Conservation (phyloP, 2,888 invertebrate species). For the Drosophila longiperda region DNA sequence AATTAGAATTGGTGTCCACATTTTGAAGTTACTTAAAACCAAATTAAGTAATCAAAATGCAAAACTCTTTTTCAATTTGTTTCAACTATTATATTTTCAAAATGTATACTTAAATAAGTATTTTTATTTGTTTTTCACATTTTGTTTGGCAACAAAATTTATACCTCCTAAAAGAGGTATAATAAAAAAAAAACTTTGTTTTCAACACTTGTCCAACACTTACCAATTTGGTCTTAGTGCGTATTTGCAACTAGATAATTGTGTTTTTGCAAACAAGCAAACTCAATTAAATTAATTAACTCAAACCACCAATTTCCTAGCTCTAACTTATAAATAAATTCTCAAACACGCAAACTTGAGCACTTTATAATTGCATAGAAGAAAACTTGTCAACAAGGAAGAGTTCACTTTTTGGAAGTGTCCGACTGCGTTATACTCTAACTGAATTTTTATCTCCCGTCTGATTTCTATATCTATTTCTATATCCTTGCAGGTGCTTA, state of each 20-base stretch:
- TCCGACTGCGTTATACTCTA: not conserved
- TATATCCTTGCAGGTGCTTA: conserved; percentile 75
- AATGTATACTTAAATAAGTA: not conserved
- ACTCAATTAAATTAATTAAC: conserved; percentile 70
- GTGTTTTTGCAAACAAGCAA: conserved; percentile 20
- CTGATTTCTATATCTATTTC: not conserved
- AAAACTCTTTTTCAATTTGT: not conserved
- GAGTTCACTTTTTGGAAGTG: not conserved
- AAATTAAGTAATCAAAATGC: not conserved
- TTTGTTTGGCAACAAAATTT: no score
- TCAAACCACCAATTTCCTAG: conserved; percentile 24
- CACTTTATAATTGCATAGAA: conserved; percentile 56
- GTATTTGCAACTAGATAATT: conserved; percentile 8
- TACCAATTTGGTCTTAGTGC: not conserved
- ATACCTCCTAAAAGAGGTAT: conserved; percentile 6
- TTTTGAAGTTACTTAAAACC: not conserved
- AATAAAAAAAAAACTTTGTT: not conserved
- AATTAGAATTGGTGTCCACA: not conserved
- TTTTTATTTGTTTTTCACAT: not conserved
- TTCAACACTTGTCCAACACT: not conserved
- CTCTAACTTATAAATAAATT: conserved; percentile 8
- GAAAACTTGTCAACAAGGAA: conserved; percentile 19
- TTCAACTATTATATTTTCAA: not conserved
- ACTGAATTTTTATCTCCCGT: no score
- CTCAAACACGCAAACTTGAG: not conserved